Evolutionary conservation across 2,113 vertebrate species (phyloP).

Genomic region (Clarias gariepinus): DNA sequence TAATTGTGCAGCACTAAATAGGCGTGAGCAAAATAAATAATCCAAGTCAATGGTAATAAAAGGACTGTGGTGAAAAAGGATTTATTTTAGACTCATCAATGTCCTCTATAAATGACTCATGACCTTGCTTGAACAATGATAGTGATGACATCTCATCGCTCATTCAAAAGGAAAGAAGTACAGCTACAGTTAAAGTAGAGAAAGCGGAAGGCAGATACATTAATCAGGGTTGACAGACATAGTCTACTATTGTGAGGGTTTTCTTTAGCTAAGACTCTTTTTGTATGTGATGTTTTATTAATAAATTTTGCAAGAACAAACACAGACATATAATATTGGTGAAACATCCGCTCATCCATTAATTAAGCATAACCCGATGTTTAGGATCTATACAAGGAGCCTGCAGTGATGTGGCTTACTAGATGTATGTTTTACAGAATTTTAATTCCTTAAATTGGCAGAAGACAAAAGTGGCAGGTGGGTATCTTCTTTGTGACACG

Average conservation of each 20-base stretch:
- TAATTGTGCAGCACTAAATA: too few relatives aligned
- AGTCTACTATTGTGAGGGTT: neutral
- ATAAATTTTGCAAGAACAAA: neutral
- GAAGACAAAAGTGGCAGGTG: neutral
- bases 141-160: neutral
- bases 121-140: conserved; percentile 2
- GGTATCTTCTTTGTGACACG: too few relatives aligned
- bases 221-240: neutral
- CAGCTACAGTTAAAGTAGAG: neutral
- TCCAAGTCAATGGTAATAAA: neutral
- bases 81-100: neutral
- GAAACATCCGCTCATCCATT: neutral
- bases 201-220: neutral
- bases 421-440: neutral
- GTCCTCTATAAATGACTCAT: neutral
- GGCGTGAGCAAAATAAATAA: neutral
- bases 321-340: neutral
- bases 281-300: neutral
- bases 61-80: neutral
- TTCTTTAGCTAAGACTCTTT: neutral
- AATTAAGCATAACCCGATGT: neutral
- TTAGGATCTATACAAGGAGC: neutral
- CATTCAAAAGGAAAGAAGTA: neutral
- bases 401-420: neutral
- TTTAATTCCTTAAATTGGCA: neutral